These are phyloP conservation scores for Vulpes lagopus DNA, from an alignment of 2,113 vertebrate species.

Conservation along the genomic window DNA sequence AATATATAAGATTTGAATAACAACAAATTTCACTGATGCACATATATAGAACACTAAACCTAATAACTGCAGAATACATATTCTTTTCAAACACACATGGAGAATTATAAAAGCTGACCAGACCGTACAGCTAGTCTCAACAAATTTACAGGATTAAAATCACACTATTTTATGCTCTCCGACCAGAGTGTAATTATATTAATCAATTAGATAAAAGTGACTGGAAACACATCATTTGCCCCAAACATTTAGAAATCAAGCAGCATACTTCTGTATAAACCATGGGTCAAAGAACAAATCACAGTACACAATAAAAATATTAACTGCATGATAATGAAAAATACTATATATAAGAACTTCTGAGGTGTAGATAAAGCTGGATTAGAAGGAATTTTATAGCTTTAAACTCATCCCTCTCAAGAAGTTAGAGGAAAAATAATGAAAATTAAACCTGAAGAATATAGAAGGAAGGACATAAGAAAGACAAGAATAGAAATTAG, in stretches of 20 bases:
- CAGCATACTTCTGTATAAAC: background rate
- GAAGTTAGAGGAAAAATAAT: background rate
- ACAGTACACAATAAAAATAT: slow-evolving; percentile 5
- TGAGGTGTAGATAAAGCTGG: background rate
- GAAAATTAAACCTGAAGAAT: background rate
- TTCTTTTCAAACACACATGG: background rate
- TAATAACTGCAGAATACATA: background rate
- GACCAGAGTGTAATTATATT: background rate
- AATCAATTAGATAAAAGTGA: background rate
- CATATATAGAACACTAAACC: background rate
- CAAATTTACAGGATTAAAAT: slow-evolving; percentile 21
- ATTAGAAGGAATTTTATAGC: background rate
- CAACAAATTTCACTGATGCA: background rate
- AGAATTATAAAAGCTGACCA: background rate
- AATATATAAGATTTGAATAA: slow-evolving; percentile 39
- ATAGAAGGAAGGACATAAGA: slow-evolving; percentile 27
- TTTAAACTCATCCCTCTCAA: slow-evolving; percentile 4
- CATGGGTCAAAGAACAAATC: background rate
- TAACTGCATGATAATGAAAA: slow-evolving; percentile 28
- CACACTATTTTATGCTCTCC: background rate
- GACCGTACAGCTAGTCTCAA: background rate
- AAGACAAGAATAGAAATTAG: slow-evolving; percentile 39
- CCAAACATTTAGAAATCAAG: slow-evolving; percentile 17
- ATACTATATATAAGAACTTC: background rate
- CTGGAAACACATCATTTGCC: background rate